Base-by-base conservation (phyloP, 2,797 vertebrate species). In the Buceros bicornis region DNA sequence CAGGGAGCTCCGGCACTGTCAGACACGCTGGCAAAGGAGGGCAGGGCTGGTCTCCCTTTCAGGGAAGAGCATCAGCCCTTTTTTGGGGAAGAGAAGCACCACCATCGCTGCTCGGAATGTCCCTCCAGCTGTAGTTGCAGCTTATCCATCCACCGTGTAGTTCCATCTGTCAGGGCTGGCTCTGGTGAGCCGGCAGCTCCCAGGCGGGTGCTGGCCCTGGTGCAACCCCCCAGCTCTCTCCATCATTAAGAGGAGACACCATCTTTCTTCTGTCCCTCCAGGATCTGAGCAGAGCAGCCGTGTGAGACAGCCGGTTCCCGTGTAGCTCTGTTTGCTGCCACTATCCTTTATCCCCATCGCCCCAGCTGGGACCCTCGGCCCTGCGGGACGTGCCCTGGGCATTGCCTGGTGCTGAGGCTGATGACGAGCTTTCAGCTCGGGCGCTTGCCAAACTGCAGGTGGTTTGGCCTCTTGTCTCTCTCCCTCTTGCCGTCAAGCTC, bases 241-340 rank as follows among this genome's bases (percentile, higher is more conserved):
- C n/a, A 7, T 20, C 25, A 0, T 9, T 13, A 18, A 31, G 18
- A 83, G 29, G 40, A 71, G 14, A 21, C 24, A 16, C 26, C 6
- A 1, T 1, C 4, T 61, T 48, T 45, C 48, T 22, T 54, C 31
- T 26, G 5, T 11, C 57, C 73, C 37, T 25, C 25, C 1, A 5
- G 43, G 54, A 43, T 47, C 1, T 31, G 62, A 77, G 53, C 47
- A 33, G 43, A 3, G 10, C 73, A 61, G 64, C 51, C 31, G 54
- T 17, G n/a, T 1, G 2, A 21, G 54, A 26, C 20, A 35, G 47
- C 33, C 1, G 1, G 20, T 50, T 84, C 51, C 47, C 25, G 8
- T 0, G 2, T 0, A 42, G 22, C 84, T 54, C 67, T 25, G n/a
- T 57, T 33, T 53, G 50, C 25, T 60, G 43, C 33, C 6, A 2